A percentile compares a stretch with the other conserved stretches of the same genome.
Evolutionary conservation across 2,797 vertebrate genomes (phyloP).

Genomic region (Myiotriccus ornatus): DNA sequence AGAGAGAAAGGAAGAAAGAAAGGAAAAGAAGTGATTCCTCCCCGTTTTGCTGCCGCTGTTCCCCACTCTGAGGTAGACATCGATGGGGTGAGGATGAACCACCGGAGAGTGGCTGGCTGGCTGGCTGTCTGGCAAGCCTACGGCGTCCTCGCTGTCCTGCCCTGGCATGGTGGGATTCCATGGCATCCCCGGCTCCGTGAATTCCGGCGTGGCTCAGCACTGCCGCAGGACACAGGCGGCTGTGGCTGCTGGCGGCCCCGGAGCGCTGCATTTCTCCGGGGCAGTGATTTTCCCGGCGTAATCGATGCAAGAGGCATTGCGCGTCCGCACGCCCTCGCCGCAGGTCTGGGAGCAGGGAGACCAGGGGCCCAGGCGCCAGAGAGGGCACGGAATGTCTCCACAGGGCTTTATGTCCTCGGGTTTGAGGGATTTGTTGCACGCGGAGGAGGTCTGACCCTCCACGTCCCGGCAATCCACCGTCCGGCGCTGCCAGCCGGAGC

Average conservation of each 20-base stretch:
- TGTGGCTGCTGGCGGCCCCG: slow-evolving; percentile 69
- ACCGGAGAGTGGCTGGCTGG: not conserved
- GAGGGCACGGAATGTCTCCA: slow-evolving; percentile 85
- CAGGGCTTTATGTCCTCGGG: slow-evolving; percentile 88
- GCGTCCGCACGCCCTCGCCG: slow-evolving; percentile 79
- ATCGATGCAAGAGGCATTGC: slow-evolving; percentile 81
- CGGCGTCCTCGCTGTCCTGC: not conserved
- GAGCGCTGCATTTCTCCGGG: slow-evolving; percentile 77
- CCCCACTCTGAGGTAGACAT: slow-evolving; percentile 76
- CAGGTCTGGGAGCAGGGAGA: slow-evolving; percentile 86
- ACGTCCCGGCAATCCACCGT: slow-evolving; percentile 86
- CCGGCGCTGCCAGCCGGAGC: slow-evolving; percentile 90
- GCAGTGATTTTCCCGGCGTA: slow-evolving; percentile 78
- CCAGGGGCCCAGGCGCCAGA: slow-evolving; percentile 87
- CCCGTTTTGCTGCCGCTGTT: not conserved
- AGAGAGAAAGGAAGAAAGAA: not conserved
- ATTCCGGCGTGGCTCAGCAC: slow-evolving; percentile 73
- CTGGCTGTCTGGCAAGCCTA: slow-evolving; percentile 45
- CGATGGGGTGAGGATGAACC: slow-evolving; percentile 61
- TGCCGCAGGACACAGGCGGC: slow-evolving; percentile 76
- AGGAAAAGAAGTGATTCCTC: slow-evolving; percentile 2
- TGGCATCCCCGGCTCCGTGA: not conserved
- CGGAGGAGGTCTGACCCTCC: slow-evolving; percentile 78
- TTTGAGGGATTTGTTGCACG: slow-evolving; percentile 83
- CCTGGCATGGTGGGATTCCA: not conserved